phyloP scores from a whole-genome alignment of 2,797 vertebrate genomes.

The Lepus oiostolus region DNA sequence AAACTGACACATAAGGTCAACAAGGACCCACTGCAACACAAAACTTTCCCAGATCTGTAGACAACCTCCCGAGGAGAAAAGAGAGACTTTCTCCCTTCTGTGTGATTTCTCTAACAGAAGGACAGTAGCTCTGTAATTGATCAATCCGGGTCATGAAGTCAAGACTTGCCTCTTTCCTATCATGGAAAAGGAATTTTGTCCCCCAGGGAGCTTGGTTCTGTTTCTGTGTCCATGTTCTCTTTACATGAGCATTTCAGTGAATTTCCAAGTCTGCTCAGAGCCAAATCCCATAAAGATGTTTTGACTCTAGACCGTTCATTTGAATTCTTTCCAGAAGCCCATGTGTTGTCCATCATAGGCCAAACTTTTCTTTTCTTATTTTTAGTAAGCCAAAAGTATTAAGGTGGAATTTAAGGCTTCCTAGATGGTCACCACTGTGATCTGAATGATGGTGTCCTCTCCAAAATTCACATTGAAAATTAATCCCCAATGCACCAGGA shows the following conservation, averaged over 20 bases:
- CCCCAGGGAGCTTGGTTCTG: neutral
- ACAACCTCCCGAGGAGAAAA: constrained; percentile 36
- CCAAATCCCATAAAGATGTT: neutral
- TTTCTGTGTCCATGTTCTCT: constrained; percentile 13
- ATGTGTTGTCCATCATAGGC: neutral
- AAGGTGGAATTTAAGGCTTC: constrained; percentile 4
- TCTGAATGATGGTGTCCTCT: too few relatives aligned
- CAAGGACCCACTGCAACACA: constrained; percentile 31
- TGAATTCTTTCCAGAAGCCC: constrained; percentile 62
- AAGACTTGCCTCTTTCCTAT: neutral
- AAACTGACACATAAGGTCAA: constrained; percentile 31
- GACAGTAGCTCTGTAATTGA: neutral
- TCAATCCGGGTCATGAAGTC: neutral
- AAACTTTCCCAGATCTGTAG: constrained; percentile 8
- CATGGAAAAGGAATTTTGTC: neutral
- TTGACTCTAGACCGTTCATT: neutral
- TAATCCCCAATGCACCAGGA: too few relatives aligned
- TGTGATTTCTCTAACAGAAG: constrained; percentile 28
- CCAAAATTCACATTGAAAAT: too few relatives aligned
- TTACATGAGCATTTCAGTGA: neutral
- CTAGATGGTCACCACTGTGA: too few relatives aligned
- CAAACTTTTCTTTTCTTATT: neutral
- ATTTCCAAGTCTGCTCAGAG: constrained; percentile 20
- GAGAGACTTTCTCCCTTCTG: neutral
- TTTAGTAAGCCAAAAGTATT: neutral